These are phyloP conservation scores for Bombus consobrinus DNA, from an alignment of 1,140 invertebrate genomes.

Conservation along the genomic window DNA sequence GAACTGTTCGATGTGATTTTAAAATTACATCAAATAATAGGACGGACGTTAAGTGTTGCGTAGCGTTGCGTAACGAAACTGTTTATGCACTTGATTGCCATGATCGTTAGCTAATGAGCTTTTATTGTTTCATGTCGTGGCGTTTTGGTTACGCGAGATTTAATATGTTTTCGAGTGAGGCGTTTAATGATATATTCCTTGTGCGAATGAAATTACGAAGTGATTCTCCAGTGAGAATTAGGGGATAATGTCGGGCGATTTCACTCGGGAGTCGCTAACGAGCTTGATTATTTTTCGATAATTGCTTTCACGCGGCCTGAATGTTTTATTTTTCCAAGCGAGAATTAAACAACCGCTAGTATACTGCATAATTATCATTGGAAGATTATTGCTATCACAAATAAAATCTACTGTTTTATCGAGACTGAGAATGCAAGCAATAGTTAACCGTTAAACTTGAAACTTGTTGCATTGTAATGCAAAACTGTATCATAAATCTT, in stretches of 20 bases:
- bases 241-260: too few relatives aligned
- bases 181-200: not conserved
- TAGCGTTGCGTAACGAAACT: not conserved
- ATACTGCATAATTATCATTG: too few relatives aligned
- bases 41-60: not conserved
- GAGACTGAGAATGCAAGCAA: too few relatives aligned
- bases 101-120: conserved; percentile 32
- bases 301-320: not conserved
- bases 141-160: not conserved
- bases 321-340: not conserved
- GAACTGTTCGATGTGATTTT: not conserved
- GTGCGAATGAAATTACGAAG: not conserved
- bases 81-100: conserved; percentile 28
- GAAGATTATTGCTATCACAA: too few relatives aligned
- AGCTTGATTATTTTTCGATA: conserved; percentile 5
- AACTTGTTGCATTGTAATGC: too few relatives aligned
- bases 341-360: not conserved
- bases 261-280: not conserved
- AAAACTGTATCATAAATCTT: too few relatives aligned
- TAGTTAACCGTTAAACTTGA: too few relatives aligned
- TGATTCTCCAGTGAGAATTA: too few relatives aligned
- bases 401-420: too few relatives aligned
- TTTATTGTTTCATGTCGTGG: not conserved
- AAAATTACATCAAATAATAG: conserved; percentile 31
- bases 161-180: not conserved